A percentile compares a stretch with the other conserved stretches of the same genome.
phyloP scores from a whole-genome alignment of 2,797 vertebrate genomes.

The Etheostoma perlongum region DNA sequence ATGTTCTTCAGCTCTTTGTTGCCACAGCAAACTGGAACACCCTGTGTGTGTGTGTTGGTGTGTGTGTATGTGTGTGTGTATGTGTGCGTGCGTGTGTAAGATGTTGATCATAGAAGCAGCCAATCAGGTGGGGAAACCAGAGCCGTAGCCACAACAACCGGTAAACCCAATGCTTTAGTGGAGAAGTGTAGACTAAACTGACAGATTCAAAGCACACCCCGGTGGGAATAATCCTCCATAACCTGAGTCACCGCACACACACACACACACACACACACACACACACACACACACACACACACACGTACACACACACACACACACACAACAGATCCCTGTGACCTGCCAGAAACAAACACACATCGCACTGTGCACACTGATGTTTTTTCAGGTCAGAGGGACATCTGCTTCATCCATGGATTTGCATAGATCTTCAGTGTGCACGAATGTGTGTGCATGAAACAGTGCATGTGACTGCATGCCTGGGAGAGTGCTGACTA shows the following conservation, averaged over 20 bases:
- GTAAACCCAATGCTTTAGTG: slow-evolving; percentile 52
- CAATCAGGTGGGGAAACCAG: slow-evolving; percentile 23
- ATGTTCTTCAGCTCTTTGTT: slow-evolving; percentile 27
- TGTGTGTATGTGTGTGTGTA: no score
- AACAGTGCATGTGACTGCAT: not conserved
- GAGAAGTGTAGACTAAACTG: slow-evolving; percentile 69
- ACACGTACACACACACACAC: slow-evolving; percentile 1
- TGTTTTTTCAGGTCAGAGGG: slow-evolving; percentile 59
- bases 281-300: slow-evolving; percentile 24
- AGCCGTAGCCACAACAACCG: slow-evolving; percentile 55
- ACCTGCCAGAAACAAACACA: slow-evolving; percentile 45
- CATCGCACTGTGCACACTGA: not conserved
- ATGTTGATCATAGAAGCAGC: no score
- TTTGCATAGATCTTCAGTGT: slow-evolving; percentile 32
- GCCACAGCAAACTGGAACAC: slow-evolving; percentile 44
- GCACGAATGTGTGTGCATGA: slow-evolving; percentile 2
- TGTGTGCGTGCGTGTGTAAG: no score
- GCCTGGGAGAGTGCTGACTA: slow-evolving; percentile 19
- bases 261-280: not conserved
- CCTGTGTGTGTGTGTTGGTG: slow-evolving; percentile 11
- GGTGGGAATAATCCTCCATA: slow-evolving; percentile 35
- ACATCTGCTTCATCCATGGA: slow-evolving; percentile 62
- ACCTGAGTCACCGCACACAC: slow-evolving; percentile 44
- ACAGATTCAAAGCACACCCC: slow-evolving; percentile 61
- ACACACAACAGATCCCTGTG: slow-evolving; percentile 33